Base-by-base conservation (phyloP, 1,140 invertebrate species). In the Aporrectodea caliginosa region DNA sequence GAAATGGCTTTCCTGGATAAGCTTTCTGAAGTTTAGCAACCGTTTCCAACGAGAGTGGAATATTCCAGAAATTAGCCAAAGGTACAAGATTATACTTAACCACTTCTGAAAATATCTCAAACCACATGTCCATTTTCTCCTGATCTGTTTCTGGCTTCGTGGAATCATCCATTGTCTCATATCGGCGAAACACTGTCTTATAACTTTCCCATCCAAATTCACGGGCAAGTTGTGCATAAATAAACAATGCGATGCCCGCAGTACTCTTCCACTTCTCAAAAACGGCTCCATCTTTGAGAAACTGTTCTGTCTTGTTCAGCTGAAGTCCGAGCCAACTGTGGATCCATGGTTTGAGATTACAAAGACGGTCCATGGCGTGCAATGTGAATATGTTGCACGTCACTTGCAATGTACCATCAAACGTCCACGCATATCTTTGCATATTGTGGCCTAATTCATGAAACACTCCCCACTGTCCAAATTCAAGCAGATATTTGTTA, bases 401-500 rank as follows among this genome's bases (percentile, higher is more conserved):
- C 0, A 84, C 84, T 73, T 84, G 83, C 12, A 2, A 34, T 0
- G 81, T 82, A 2, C 82, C 84, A 1, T 77, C 70, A 79, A 83
- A 84, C 0, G 83, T 84, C 82, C 82, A 84, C 16, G 73, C 32
- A 2, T n/a, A 6, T 34, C 78, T 35, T 77, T 84, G 84, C 35
- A 84, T 81, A 73, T 84, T 84, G 75, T 84, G 84, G 12, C 84
- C 84, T 0, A 84, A 30, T 81, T 84, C 83, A 43, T 84, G 83
- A 75, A 82, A 84, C 29, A 84, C 6, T 0, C 83, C 83, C 84
- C 83, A 84, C 32, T 68, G 73, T 27, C 82, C 83, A 33, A 81
- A 43, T 34, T 70, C 58, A 31, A 35, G 34, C 16, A 82, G 70
- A 33, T 69, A 69, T 29, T 81, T 35, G n/a, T 33, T 27, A 72